Percentiles rank a stretch among this genome's conserved stretches.
These are phyloP conservation scores for Serinus canaria DNA, from an alignment of 2,113 vertebrate genomes.

Conservation along the genomic window DNA sequence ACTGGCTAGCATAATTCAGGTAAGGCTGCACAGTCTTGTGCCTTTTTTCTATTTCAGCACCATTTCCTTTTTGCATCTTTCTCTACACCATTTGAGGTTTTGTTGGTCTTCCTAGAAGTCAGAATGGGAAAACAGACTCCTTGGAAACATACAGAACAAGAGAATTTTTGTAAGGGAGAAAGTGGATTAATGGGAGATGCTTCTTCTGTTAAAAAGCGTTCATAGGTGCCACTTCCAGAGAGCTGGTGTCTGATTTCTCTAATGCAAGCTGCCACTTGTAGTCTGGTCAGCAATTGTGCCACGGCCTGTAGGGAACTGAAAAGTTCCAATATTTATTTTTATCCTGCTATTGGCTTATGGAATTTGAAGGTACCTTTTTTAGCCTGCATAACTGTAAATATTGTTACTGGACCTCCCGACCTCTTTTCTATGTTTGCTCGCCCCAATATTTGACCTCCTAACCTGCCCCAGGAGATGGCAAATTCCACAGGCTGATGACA, in stretches of 20 bases:
- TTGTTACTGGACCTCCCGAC: neutral
- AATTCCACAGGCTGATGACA: slow-evolving; percentile 24
- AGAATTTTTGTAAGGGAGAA: neutral
- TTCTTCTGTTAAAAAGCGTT: neutral
- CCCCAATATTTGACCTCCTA: slow-evolving; percentile 19
- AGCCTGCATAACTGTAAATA: slow-evolving; percentile 36
- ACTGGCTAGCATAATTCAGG: neutral
- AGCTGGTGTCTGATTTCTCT: neutral
- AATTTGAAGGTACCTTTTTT: slow-evolving; percentile 31
- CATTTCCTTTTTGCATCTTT: neutral
- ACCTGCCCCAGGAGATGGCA: slow-evolving; percentile 17
- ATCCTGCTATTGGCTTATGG: slow-evolving; percentile 1
- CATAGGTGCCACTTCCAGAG: neutral
- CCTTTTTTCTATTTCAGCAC: neutral
- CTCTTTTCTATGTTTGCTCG: neutral
- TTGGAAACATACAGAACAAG: neutral
- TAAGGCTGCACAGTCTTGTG: neutral
- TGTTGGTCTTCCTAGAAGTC: slow-evolving; percentile 36
- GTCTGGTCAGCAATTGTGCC: neutral
- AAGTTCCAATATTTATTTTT: slow-evolving; percentile 21
- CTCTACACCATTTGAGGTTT: neutral
- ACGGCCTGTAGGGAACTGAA: neutral
- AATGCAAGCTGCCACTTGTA: neutral
- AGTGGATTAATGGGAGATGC: neutral
- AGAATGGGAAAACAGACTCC: neutral